Base-by-base conservation (phyloP, 2,888 invertebrate species). In the Lysandra coridon region DNA sequence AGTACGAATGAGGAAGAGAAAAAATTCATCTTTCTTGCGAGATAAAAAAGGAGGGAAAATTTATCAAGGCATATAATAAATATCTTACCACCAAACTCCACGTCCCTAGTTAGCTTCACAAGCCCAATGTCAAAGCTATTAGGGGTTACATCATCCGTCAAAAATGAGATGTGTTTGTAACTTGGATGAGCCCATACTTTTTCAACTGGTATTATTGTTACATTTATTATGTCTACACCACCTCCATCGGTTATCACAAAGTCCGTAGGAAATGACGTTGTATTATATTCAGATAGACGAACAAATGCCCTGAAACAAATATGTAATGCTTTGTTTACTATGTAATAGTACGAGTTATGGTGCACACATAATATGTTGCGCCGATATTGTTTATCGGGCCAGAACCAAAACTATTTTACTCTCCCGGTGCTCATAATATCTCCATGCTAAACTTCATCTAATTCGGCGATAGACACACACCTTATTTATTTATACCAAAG, bases 261-360 rank as follows among this genome's bases (percentile, higher is more conserved):
- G 79, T 91, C 91, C 57, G 78, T 78, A 2, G 81, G 80, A 6
- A 85, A 82, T 5, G 85, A 79, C 2, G 85, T 82, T 44, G 87
- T 78, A 79, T 91, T 87, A 81, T 90, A 90, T 82, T 91, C 91
- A 6, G 91, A 90, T 30, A 91, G 85, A 74, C 90, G 89, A 64
- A 83, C 87, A 6, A 40, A 49, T 60, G n/a, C 37, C 44, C 80
- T 80, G 60, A 62, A 60, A 79, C 30, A 10, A 75, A 75, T 4
- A 75, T 6, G 30, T 12, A 57, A 14, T 57, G 4, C 4, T 57
- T 44, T 74, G 40, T 23, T 74, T 17, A 44, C 10, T n/a, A 44
- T 10, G 14, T 74, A 7, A 49, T 49, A 49, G 2, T 49, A 49
- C 49, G 12, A 2, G 2, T 12, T 49, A 49, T 2, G 44, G 10